Evolutionary conservation across 2,797 vertebrate genomes (phyloP).

Genomic region (Clamator glandarius): DNA sequence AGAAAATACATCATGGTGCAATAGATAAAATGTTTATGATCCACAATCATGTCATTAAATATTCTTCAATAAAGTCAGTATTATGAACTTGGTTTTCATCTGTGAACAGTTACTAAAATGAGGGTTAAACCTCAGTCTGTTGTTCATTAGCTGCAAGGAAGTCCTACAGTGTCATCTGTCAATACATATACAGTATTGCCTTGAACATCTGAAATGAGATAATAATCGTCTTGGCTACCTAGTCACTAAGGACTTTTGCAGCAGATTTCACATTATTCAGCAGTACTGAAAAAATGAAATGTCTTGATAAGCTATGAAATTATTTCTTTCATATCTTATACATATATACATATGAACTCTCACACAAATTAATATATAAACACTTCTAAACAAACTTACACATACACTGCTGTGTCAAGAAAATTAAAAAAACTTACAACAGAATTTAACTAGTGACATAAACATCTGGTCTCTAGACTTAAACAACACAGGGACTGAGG

Average conservation of each 20-base stretch:
- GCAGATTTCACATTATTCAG: background rate
- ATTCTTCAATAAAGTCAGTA: background rate
- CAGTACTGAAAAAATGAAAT: background rate
- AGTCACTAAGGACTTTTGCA: background rate
- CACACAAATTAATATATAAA: background rate
- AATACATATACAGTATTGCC: background rate
- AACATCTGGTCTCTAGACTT: background rate
- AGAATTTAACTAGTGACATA: background rate
- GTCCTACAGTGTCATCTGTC: background rate
- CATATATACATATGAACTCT: background rate
- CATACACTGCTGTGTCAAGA: background rate
- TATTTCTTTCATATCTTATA: background rate
- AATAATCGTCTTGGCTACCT: background rate
- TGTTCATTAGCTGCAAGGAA: slow-evolving; percentile 29
- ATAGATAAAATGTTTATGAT: background rate
- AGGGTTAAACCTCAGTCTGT: background rate
- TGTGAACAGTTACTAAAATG: background rate
- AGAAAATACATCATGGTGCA: background rate
- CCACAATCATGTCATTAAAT: background rate
- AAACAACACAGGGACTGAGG: background rate
- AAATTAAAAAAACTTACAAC: background rate
- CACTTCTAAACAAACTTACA: background rate
- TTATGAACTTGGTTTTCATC: background rate
- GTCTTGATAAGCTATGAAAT: background rate
- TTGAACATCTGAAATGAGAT: background rate